Evolutionary conservation across 2,888 invertebrate genomes (phyloP).

Genomic region (Diogma glabrata): DNA sequence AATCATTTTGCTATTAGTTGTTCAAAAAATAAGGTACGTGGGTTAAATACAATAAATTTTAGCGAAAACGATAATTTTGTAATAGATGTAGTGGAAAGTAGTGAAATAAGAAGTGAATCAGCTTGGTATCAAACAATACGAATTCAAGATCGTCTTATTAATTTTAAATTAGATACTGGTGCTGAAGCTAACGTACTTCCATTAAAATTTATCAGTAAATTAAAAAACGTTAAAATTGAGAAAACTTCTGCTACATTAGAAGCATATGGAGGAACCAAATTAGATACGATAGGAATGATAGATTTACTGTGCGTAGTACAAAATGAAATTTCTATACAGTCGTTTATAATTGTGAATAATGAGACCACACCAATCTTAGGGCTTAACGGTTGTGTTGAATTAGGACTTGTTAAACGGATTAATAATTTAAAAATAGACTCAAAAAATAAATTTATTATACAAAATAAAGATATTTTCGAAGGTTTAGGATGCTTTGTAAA

Average conservation of each 20-base stretch:
- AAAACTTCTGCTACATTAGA: too few species aligned
- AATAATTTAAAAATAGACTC: too few species aligned
- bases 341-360: conserved; percentile 1
- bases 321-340: conserved; percentile 4
- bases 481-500: not conserved
- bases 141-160: not conserved
- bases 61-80: not conserved
- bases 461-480: too few species aligned
- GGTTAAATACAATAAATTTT: not conserved
- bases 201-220: not conserved
- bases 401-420: not conserved
- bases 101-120: too few species aligned
- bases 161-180: conserved; percentile 11
- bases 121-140: conserved; percentile 1
- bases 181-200: conserved; percentile 10
- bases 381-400: not conserved
- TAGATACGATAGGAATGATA: not conserved
- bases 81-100: not conserved
- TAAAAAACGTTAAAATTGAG: not conserved
- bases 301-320: not conserved
- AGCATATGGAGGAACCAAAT: too few species aligned
- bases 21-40: not conserved
- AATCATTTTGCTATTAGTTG: conserved; percentile 5
- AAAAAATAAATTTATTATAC: too few species aligned
- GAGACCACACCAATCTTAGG: conserved; percentile 2